Base-by-base conservation (phyloP, 2,888 invertebrate species). In the Julus scanicus region DNA sequence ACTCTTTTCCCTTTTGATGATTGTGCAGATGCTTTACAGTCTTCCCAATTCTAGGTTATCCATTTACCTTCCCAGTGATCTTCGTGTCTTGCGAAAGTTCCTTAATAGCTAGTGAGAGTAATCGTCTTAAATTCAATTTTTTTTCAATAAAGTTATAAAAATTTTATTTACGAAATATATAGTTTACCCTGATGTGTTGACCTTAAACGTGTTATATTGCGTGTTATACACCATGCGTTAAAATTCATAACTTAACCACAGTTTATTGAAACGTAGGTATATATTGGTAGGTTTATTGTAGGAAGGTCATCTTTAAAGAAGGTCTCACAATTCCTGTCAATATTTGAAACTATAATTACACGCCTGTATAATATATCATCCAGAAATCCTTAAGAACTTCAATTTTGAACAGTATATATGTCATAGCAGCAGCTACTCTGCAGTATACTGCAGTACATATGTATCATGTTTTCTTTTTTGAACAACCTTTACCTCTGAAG, bases 41-140 rank as follows among this genome's bases (percentile, higher is more conserved):
- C 13, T 80, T 80, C 80, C 37, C 29, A 80, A 80, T 80, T 80
- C 80, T 80, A 80, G 80, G 80, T 80, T 80, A 80, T 80, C 80
- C 37, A 13, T 80, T 80, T 80, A 37, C 15, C 80, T 37, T 20
- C 29, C 37, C 37, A 37, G 11, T 29, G 80, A 37, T 37, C 11
- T 6, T 29, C 29, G 80, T 13, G 29, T 80, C 37, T 80, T 80
- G 37, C 13, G 37, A 37, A 80, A 80, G 9, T 80, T 8, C 13
- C 37, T 80, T 15, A 80, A 37, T 11, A 80, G 13, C 37, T 80
- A 29, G 15, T 8, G 37, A 15, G 2, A 8, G 71, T 11, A 11
- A 29, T 20, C 20, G 20, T 8, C 17, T 71, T 71, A 63, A 80
- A 80, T 11, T 20, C 71, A 37, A 2, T 37, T 80, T 37, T 80